Base-by-base conservation (phyloP, 2,797 vertebrate genomes). In the Cyprinodon diabolis region DNA sequence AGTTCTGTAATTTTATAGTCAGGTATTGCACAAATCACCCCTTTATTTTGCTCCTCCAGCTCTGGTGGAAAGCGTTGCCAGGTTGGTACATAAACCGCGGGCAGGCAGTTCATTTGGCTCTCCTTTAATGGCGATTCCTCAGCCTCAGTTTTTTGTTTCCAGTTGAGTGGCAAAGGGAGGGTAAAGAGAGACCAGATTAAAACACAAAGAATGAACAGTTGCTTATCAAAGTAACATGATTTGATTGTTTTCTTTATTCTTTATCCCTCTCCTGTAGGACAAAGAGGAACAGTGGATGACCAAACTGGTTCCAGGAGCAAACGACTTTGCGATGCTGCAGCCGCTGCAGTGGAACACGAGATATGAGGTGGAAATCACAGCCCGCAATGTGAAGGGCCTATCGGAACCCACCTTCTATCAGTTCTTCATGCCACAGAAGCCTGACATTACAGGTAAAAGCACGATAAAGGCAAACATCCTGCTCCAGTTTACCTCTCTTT, bases 281-380 rank as follows among this genome's bases (percentile, higher is more conserved):
- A 99, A 98, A 83, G 98, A 99, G 92, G 97, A 99, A 8, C 97
- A 97, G 77, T 99, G 98, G 98, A 95, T 98, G 93, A 97, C 97
- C 85, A 98, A 98, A 91, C 96, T 97, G 8, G 96, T 99, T 0
- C 96, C 97, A 0, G 98, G 98, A 17, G 95, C 94, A 14, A 97
- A 95, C 71, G 98, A 99, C 76, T 97, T 97, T 15, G 98, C 98
- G 8, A 94, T 97, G 89, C 92, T 99, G 83, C 97, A 99, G 86
- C 96, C 97, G 58, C 96, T 99, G 30, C 97, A 98, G 6, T 99
- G 98, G 98, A 98, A 97, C 87, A 97, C 97, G 58, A 96, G 96
- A 66, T 99, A 99, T 0, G 97, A 99, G 90, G 98, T 99, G 72
- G 97, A 99, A 88, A 99, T 99, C 87, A 98, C 97, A 57, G 98